Base-by-base conservation (phyloP, 2,888 invertebrate genomes). In the Cephonodes hylas region DNA sequence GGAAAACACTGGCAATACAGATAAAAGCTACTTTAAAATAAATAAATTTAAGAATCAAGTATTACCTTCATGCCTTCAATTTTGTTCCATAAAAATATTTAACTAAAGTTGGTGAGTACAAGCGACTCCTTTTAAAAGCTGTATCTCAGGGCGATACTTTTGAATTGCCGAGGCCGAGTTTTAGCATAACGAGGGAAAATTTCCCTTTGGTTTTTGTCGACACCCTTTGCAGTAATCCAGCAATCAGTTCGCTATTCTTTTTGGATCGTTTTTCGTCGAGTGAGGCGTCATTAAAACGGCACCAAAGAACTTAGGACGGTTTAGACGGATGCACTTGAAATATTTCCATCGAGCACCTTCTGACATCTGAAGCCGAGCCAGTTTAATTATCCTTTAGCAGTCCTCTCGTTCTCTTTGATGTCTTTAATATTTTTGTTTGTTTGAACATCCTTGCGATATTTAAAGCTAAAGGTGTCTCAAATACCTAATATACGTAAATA, bases 201-300 rank as follows among this genome's bases (percentile, higher is more conserved):
- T 64, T 61, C 57, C 42, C 22, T 23, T 23, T n/a, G 10, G 42
- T 71, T 67, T 77, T 76, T 74, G 73, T 73, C 70, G 72, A 70
- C 73, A 69, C 70, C 72, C 72, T 72, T 73, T 61, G 60, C 72
- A 67, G 75, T 77, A 83, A 84, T 83, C 81, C 72, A 67, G 74
- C 77, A 81, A 84, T 84, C 81, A 81, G 75, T 31, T 60, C 68
- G 60, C 77, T 68, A 79, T 83, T 84, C 78, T 79, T 74, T 75
- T 71, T 63, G 20, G 53, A 62, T 31, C 64, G 61, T 71, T 65
- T 59, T 42, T 20, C 38, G 23, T 27, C 10, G 8, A 42, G 15
- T 15, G 38, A 25, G 58, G 42, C 58, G 58, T 42, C 34, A 58
- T 58, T 58, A 58, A 58, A 42, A 58, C 18, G 53, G 53, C 13